A percentile compares a stretch with the other conserved stretches of the same genome.
Conservation (phyloP, 2,797 vertebrate genomes). For the Myotis vivesi region DNA sequence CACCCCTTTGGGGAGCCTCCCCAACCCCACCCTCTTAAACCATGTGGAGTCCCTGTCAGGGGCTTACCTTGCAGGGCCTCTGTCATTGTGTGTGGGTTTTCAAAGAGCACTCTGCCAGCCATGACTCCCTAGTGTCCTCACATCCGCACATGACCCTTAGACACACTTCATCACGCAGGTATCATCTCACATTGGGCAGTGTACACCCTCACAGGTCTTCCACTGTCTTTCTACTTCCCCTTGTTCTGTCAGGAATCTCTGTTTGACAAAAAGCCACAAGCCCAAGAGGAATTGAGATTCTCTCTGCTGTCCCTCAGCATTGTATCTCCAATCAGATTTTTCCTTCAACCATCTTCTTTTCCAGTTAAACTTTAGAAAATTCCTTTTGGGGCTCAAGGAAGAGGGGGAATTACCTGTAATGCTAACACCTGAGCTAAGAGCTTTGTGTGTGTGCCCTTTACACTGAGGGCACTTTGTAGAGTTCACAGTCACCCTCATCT, state of each 20-base stretch:
- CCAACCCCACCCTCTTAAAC: background rate
- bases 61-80: background rate
- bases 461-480: background rate
- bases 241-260: background rate
- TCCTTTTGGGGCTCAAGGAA: background rate
- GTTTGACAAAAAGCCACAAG: slow-evolving; percentile 7
- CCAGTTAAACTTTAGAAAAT: slow-evolving; percentile 24
- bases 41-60: background rate
- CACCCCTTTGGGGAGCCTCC: background rate
- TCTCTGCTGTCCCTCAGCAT: background rate
- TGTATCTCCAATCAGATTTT: background rate
- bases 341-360: background rate
- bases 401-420: background rate
- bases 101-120: background rate
- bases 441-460: background rate
- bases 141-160: background rate
- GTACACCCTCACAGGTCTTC: background rate
- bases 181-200: background rate
- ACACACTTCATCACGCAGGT: background rate
- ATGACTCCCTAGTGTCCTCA: background rate
- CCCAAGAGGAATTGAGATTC: background rate
- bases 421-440: background rate
- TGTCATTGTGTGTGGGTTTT: too few relatives aligned
- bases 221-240: background rate
- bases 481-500: background rate